Evolutionary conservation across 2,797 vertebrate genomes (phyloP), one percentile per base, ranked within the genome.

Genomic region (Vireo griseus): DNA sequence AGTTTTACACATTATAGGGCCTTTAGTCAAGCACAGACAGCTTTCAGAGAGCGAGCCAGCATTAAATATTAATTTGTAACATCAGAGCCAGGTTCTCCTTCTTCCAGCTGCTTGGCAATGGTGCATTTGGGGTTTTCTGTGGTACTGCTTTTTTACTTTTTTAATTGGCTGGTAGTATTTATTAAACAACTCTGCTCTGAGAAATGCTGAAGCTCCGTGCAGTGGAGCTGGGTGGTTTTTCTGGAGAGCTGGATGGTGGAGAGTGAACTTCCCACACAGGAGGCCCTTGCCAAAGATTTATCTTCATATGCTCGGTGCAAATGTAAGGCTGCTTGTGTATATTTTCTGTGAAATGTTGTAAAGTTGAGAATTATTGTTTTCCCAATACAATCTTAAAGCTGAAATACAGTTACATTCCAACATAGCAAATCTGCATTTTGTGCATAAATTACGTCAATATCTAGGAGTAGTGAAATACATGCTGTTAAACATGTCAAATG

Each of bases 401-500:
- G 90, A 94, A 87, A 71, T 86, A 61, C 31, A n/a, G 57, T 39
- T 72, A 20, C 40, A 31, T 82, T 96, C 52, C 66, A 75, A 22
- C 28, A 3, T 3, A 65, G 33, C 39, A 71, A 79, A 94, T 94
- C 93, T 95, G 68, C 92, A 62, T 95, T 88, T 92, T 89, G 75
- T 71, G 86, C 87, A 92, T 95, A 83, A 95, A 95, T 96, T 90
- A 83, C 79, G 80, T 58, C 25, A 76, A 47, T 80, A 57, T 92
- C 84, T 74, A 33, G n/a, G 37, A 89, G 50, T 5, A 45, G 58
- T 61, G 87, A 90, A 90, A 68, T 90, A 68, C 44, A 55, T 91
- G 91, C 92, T 89, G 75, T 91, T 94, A 92, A 96, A 96, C 91
- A 89, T 96, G 92, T 96, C 92, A 97, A 71, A 51, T 80, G 3